Base-by-base conservation (phyloP, 2,888 invertebrate species). In the Hoplodrina ambigua region DNA sequence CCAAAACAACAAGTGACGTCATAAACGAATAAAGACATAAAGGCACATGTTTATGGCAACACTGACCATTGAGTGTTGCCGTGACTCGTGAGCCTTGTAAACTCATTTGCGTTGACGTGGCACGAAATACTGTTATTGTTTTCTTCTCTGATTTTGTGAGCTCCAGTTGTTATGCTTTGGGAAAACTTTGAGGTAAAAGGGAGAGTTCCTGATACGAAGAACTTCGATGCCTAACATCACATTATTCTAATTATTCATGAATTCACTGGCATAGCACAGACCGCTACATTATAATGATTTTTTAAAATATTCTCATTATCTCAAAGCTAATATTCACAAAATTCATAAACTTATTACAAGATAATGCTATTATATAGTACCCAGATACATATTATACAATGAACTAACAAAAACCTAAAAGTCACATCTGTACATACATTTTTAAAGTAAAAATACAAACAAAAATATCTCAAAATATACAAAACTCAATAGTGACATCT, bases 21-120 rank as follows among this genome's bases (percentile, higher is more conserved):
- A 72, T 79, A 79, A 83, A 82, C 57, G 72, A 62, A 78, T 82
- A 80, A 82, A 83, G 46, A 19, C 64, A 72, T 80, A 83, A 83
- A 81, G 49, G 20, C 56, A 37, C 20, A 44, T 50, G 75, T 78
- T 83, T 81, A 83, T 76, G 68, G 76, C 68, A 78, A 56, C 72
- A 74, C 81, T 82, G 79, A 73, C 75, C 71, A 52, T 80, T 71
- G 56, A 81, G 62, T 54, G 70, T 74, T 70, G 69, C 55, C 61
- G 57, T 25, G 19, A 46, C 74, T 37, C 65, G 8, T 8, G 68
- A 53, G 69, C 30, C 66, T 70, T 67, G 72, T 83, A 75, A 83
- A 83, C 54, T 60, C 52, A 76, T 82, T 64, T 59, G 66, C 19
- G 30, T 62, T 75, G 53, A 71, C 57, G 57, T 61, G 62, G 15